phyloP scores from a whole-genome alignment of 2,113 vertebrate genomes.

The Cyanocitta stelleri region DNA sequence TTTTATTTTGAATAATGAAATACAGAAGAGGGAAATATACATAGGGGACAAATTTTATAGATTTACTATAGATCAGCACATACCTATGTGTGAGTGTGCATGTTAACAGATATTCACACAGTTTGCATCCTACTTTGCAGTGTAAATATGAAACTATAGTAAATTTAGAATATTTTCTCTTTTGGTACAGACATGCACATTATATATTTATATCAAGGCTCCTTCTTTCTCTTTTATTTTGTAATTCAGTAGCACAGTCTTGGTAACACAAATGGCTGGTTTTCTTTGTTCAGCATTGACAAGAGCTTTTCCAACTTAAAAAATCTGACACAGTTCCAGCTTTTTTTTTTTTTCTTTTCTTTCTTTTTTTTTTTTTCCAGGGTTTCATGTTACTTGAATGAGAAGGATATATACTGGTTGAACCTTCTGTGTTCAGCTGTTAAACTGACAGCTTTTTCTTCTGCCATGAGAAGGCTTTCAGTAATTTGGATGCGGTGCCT shows the following conservation, averaged over 20 bases:
- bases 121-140: not conserved
- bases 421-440: constrained; percentile 65
- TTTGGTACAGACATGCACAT: rapidly evolving
- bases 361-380: not conserved
- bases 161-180: not conserved
- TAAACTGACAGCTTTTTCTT: constrained; percentile 68
- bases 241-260: constrained; percentile 46
- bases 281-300: constrained; percentile 51
- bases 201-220: not conserved
- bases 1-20: not conserved
- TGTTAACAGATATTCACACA: not conserved
- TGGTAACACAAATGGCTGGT: constrained; percentile 45
- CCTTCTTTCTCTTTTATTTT: not conserved
- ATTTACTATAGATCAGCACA: not conserved
- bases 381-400: constrained; percentile 69
- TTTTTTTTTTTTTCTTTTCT: not conserved
- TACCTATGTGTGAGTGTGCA: not conserved
- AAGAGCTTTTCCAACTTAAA: constrained; percentile 60
- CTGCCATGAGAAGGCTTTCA: constrained; percentile 63
- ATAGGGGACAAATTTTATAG: not conserved
- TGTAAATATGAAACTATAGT: not conserved
- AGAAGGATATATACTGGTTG: constrained; percentile 48
- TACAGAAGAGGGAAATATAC: not conserved
- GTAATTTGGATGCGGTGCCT: constrained; percentile 25
- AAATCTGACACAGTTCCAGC: constrained; percentile 45